These are phyloP conservation scores for Cydia fagiglandana DNA, from an alignment of 1,140 invertebrate genomes.

Conservation along the genomic window DNA sequence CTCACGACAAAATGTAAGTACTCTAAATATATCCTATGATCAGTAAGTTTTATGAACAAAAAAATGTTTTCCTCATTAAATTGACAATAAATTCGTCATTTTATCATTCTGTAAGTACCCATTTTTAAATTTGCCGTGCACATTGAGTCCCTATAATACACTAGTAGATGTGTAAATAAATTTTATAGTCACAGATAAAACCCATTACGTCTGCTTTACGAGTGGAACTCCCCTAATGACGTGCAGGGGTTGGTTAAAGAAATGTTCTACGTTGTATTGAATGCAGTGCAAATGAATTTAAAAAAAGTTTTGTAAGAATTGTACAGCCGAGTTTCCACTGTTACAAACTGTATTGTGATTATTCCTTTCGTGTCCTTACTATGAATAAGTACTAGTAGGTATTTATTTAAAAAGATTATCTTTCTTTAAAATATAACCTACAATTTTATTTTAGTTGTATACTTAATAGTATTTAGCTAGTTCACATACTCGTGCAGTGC, in stretches of 20 bases:
- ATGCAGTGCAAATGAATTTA: slow-evolving; percentile 30
- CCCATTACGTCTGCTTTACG: slow-evolving; percentile 70
- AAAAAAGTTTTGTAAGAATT: slow-evolving; percentile 19
- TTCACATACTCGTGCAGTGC: no score
- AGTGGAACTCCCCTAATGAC: slow-evolving; percentile 71
- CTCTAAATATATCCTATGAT: no score
- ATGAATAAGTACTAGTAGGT: no score
- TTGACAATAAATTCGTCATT: neutral
- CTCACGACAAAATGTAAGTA: no score
- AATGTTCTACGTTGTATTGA: slow-evolving; percentile 17
- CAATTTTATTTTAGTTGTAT: no score
- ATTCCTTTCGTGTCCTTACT: neutral
- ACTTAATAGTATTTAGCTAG: no score
- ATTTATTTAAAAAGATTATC: no score
- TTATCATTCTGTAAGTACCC: slow-evolving; percentile 28
- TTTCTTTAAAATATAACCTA: no score
- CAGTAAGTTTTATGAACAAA: no score
- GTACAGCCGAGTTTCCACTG: neutral
- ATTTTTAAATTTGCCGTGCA: slow-evolving; percentile 34
- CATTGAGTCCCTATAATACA: slow-evolving; percentile 62
- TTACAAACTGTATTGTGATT: neutral
- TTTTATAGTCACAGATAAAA: slow-evolving; percentile 76
- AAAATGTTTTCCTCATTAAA: neutral
- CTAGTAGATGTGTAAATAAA: slow-evolving; percentile 71
- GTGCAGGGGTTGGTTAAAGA: slow-evolving; percentile 47